A percentile compares a stretch with the other conserved stretches of the same genome.
These are phyloP conservation scores for Andrena dorsata DNA, from an alignment of 2,888 invertebrate genomes.

Conservation along the genomic window DNA sequence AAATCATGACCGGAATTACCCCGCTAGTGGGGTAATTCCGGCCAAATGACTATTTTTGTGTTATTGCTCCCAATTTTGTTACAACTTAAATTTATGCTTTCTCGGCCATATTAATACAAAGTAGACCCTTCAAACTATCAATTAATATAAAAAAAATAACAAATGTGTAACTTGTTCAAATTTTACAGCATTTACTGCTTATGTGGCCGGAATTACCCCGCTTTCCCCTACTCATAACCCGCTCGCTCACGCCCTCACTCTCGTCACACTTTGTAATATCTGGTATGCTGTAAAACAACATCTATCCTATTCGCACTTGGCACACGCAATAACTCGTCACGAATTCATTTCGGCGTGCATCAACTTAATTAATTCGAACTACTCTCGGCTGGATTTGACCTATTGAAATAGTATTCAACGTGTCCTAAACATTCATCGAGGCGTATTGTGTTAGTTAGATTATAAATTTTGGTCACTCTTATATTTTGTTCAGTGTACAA, in stretches of 20 bases:
- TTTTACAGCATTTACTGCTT: too few species aligned
- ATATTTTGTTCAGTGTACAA: not conserved
- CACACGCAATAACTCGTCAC: constrained; percentile 4
- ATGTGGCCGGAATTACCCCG: too few species aligned
- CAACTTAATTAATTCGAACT: not conserved
- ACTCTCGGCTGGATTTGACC: not conserved
- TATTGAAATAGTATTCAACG: constrained; percentile 22
- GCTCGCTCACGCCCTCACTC: not conserved
- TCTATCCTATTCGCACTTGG: not conserved
- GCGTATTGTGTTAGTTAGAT: not conserved
- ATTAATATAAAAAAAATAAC: too few species aligned
- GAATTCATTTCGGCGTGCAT: constrained; percentile 21
- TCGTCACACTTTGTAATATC: not conserved
- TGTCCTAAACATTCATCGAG: not conserved
- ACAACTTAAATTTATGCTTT: too few species aligned
- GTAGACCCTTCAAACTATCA: too few species aligned
- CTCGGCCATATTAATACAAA: too few species aligned
- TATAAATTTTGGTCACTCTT: not conserved
- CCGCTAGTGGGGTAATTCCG: too few species aligned
- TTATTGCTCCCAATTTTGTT: too few species aligned
- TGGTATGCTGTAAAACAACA: constrained; percentile 13
- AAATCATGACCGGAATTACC: too few species aligned
- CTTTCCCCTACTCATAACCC: constrained; percentile 12
- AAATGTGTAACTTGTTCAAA: too few species aligned
- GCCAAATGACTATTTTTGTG: too few species aligned